Conservation (phyloP, 2,888 invertebrate genomes). For the Mesochorus sp. region DNA sequence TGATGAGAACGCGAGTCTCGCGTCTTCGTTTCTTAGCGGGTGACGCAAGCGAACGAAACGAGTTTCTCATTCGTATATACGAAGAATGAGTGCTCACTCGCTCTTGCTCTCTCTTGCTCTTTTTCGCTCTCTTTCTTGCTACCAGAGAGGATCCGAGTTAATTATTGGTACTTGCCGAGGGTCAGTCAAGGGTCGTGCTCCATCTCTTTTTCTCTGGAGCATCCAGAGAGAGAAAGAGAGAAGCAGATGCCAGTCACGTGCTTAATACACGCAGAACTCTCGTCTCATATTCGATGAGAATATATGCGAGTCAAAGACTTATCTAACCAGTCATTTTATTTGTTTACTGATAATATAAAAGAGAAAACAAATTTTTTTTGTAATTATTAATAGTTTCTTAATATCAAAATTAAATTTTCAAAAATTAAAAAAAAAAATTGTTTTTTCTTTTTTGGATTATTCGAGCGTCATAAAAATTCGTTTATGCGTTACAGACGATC, state of each 20-base stretch:
- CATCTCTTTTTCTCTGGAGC: slow-evolving; percentile 9
- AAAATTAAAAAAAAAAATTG: too few species aligned
- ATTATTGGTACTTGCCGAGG: slow-evolving; percentile 80
- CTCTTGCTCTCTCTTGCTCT: slow-evolving; percentile 6
- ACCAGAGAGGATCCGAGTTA: slow-evolving; percentile 72
- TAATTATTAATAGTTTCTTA: too few species aligned
- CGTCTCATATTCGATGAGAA: slow-evolving; percentile 16
- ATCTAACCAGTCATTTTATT: not conserved
- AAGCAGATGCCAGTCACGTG: slow-evolving; percentile 79
- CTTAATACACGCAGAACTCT: slow-evolving; percentile 57
- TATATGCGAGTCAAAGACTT: not conserved
- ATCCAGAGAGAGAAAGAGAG: slow-evolving; percentile 66
- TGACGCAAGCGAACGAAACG: slow-evolving; percentile 54
- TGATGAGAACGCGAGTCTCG: slow-evolving; percentile 41
- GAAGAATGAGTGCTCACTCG: slow-evolving; percentile 32
- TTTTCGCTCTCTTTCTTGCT: not conserved
- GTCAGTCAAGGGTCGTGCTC: slow-evolving; percentile 75
- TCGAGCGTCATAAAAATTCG: not conserved
- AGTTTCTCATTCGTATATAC: slow-evolving; percentile 30
- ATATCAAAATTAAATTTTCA: too few species aligned
- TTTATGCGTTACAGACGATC: not conserved
- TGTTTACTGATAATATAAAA: too few species aligned
- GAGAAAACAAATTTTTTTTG: too few species aligned
- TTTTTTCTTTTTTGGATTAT: not conserved
- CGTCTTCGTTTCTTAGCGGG: slow-evolving; percentile 29